Conservation (phyloP, 2,888 invertebrate genomes). For the Caradrina clavipalpis region DNA sequence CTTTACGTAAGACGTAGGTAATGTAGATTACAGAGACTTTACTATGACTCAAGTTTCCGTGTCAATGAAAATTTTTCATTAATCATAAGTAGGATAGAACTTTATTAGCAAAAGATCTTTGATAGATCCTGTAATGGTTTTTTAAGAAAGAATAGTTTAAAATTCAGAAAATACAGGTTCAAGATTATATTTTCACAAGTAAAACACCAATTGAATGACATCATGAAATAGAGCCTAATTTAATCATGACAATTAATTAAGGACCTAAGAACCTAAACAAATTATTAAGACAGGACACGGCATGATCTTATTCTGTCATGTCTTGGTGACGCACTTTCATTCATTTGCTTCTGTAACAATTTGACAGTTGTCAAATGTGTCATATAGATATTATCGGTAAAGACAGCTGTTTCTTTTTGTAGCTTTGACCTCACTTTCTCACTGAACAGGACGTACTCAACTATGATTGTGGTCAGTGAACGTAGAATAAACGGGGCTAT, state of each 20-base stretch:
- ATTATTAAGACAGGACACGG: constrained; percentile 23
- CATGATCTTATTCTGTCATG: neutral
- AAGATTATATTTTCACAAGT: neutral
- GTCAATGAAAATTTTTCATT: neutral
- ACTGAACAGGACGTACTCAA: constrained; percentile 55
- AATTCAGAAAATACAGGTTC: no score
- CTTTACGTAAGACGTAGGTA: constrained; percentile 33
- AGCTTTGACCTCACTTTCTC: constrained; percentile 58
- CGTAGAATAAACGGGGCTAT: constrained; percentile 44
- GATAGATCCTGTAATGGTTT: no score
- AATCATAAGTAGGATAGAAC: no score
- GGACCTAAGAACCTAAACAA: constrained; percentile 17
- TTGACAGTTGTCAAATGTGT: constrained; percentile 57
- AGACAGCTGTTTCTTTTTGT: constrained; percentile 28
- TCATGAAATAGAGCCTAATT: neutral
- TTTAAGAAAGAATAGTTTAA: no score
- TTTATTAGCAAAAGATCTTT: no score
- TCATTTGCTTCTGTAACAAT: constrained; percentile 32
- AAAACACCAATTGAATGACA: neutral
- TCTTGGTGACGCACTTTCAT: constrained; percentile 36
- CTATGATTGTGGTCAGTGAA: constrained; percentile 44
- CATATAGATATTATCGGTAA: constrained; percentile 15
- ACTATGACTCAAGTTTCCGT: constrained; percentile 1
- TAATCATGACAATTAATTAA: neutral
- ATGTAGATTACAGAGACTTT: constrained; percentile 17